Evolutionary conservation across 2,797 vertebrate genomes (phyloP).

Genomic region (Haliaeetus albicilla): DNA sequence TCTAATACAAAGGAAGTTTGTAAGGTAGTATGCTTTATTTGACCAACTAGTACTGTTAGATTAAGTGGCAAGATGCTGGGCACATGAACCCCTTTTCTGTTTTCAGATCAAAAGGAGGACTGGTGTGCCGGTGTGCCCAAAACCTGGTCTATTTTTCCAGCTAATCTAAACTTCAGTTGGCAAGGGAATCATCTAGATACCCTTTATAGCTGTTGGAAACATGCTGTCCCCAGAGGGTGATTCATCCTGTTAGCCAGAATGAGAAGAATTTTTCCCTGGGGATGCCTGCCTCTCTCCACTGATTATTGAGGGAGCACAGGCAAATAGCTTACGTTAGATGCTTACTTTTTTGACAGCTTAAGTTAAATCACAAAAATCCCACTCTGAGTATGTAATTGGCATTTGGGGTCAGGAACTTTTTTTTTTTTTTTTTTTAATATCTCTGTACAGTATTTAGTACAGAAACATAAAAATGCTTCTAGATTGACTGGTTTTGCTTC

Average conservation of each 20-base stretch:
- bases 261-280: neutral
- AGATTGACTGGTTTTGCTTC: neutral
- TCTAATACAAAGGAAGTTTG: neutral
- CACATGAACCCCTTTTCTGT: neutral
- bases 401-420: neutral
- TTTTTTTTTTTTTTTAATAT: neutral
- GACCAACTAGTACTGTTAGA: neutral
- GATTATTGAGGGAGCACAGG: neutral
- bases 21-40: neutral
- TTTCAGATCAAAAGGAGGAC: neutral
- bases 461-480: neutral
- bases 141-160: constrained; percentile 1
- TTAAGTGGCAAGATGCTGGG: neutral
- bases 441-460: neutral
- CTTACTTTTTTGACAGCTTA: neutral
- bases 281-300: neutral
- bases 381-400: neutral
- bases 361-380: neutral
- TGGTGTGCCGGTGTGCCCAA: neutral
- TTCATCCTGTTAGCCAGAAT: neutral
- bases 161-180: neutral
- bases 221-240: neutral
- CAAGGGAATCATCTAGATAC: neutral
- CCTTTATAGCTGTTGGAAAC: neutral
- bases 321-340: neutral